phyloP scores from a whole-genome alignment of 2,888 invertebrate genomes.

The Exephanes ischioxanthus region DNA sequence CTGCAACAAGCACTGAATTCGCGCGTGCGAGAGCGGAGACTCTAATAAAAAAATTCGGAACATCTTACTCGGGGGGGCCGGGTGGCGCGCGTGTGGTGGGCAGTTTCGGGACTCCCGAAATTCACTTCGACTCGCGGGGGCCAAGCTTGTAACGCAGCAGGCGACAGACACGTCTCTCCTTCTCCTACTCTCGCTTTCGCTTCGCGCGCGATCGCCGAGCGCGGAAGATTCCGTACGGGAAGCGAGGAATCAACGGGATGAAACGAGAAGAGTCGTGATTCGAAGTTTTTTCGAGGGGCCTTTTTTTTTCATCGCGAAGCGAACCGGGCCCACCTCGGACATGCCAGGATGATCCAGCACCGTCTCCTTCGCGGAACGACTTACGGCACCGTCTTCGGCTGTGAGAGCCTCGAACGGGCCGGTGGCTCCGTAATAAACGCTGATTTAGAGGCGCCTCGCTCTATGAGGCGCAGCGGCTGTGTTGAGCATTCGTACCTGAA shows the following conservation, averaged over 20 bases:
- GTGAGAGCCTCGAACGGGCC: not conserved
- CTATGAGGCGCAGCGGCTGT: constrained; percentile 27
- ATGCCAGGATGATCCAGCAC: constrained; percentile 1
- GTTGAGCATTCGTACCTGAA: constrained; percentile 15
- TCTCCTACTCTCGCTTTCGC: not conserved
- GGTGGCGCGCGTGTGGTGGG: constrained; percentile 20
- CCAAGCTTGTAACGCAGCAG: constrained; percentile 58
- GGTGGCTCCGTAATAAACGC: constrained; percentile 67
- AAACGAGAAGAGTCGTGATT: constrained; percentile 5
- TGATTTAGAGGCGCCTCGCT: constrained; percentile 69
- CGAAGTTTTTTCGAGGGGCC: not conserved
- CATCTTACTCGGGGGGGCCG: constrained; percentile 76
- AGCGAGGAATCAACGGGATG: not conserved
- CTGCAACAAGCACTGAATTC: constrained; percentile 1
- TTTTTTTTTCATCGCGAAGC: not conserved
- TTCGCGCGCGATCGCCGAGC: not conserved
- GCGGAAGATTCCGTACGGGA: not conserved
- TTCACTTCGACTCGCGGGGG: constrained; percentile 30
- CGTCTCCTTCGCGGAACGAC: not conserved
- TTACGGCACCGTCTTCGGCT: constrained; percentile 26
- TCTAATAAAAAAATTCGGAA: constrained; percentile 76
- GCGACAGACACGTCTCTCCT: constrained; percentile 35
- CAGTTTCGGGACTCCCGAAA: constrained; percentile 36
- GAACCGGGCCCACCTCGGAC: constrained; percentile 18
- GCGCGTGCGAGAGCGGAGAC: not conserved